Percentiles rank a stretch among this genome's conserved stretches.
phyloP scores from a whole-genome alignment of 2,888 invertebrate genomes.

The Epistrophe grossulariae region DNA sequence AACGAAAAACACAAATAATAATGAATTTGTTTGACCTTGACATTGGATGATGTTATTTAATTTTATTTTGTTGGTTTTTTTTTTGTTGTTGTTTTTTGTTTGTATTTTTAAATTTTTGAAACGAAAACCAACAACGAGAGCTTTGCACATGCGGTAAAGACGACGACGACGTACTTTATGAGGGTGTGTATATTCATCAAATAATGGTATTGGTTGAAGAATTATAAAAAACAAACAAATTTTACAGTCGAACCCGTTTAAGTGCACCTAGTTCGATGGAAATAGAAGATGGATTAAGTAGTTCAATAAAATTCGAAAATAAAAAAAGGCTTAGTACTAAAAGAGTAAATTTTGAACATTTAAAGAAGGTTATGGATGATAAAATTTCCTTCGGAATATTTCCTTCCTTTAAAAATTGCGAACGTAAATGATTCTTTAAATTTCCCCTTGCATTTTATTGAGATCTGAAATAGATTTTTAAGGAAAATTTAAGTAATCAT shows the following conservation, averaged over 20 bases:
- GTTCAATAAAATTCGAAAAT: too few relatives aligned
- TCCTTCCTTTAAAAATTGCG: too few relatives aligned
- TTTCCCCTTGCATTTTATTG: too few relatives aligned
- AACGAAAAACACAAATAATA: constrained; percentile 62
- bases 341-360: too few relatives aligned
- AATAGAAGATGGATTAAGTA: too few relatives aligned
- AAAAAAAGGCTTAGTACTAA: too few relatives aligned
- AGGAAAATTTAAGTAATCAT: too few relatives aligned
- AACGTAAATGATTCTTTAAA: too few relatives aligned
- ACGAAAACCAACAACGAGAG: neutral
- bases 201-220: neutral
- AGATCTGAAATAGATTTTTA: too few relatives aligned
- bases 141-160: neutral
- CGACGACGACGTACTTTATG: constrained; percentile 1
- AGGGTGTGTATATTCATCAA: constrained; percentile 3
- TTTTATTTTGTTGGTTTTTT: constrained; percentile 61
- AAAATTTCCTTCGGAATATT: too few relatives aligned
- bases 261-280: too few relatives aligned
- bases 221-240: neutral
- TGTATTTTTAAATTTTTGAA: constrained; percentile 12
- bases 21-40: constrained; percentile 75
- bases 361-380: too few relatives aligned
- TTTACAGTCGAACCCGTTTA: constrained; percentile 2
- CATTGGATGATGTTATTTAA: constrained; percentile 76
- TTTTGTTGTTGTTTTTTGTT: constrained; percentile 22